A percentile compares a stretch with the other conserved stretches of the same genome.
phyloP scores from a whole-genome alignment of 2,113 vertebrate genomes.

The Trematocara zebra region DNA sequence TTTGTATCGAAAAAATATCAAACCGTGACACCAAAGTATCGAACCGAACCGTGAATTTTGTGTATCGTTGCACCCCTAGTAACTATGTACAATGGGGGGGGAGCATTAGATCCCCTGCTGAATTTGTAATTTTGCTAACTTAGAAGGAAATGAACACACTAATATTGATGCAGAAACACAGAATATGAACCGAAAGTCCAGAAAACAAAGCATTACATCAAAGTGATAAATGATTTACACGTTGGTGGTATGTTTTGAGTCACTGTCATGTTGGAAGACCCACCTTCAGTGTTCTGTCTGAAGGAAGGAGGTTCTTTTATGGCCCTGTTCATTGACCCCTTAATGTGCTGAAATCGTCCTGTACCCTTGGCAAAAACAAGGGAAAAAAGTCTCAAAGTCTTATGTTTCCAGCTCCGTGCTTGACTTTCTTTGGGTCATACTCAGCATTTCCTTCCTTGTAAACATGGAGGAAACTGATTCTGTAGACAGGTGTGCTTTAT shows the following conservation, averaged over 20 bases:
- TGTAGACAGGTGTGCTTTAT: neutral
- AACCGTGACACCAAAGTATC: no score
- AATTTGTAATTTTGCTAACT: neutral
- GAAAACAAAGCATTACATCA: neutral
- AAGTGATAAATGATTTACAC: neutral
- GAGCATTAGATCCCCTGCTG: neutral
- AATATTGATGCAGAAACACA: neutral
- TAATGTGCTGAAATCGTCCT: neutral
- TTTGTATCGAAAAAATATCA: no score
- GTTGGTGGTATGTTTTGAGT: neutral
- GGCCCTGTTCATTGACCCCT: neutral
- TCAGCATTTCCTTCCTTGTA: neutral
- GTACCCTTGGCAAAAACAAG: neutral
- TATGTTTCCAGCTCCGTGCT: neutral
- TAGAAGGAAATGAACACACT: neutral
- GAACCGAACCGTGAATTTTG: no score
- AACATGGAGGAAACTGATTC: neutral
- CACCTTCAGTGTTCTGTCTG: neutral
- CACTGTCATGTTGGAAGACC: neutral
- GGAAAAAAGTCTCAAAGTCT: neutral
- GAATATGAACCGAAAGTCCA: neutral
- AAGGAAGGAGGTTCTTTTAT: neutral
- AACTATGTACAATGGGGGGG: rapidly evolving
- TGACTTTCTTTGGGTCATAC: neutral
- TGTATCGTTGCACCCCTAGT: no score